These are phyloP conservation scores for Drosophila lowei DNA, from an alignment of 1,140 invertebrate species.

Conservation along the genomic window DNA sequence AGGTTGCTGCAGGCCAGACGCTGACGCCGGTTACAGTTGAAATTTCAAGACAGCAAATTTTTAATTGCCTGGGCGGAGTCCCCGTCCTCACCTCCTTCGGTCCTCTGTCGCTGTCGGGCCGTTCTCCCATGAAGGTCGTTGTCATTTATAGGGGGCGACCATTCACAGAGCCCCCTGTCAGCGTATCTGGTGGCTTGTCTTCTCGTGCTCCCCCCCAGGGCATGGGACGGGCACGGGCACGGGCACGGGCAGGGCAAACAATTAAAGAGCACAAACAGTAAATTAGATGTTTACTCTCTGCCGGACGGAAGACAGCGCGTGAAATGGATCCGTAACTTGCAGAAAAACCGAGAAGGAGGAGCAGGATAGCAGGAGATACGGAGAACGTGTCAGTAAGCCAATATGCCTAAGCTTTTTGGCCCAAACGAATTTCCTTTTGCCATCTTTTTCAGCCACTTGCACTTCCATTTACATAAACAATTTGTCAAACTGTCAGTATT, in stretches of 20 bases:
- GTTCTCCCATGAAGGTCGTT: slow-evolving; percentile 42
- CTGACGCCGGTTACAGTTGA: slow-evolving; percentile 46
- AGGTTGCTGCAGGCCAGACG: slow-evolving; percentile 39
- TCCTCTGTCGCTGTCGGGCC: not conserved
- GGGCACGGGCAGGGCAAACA: slow-evolving; percentile 40
- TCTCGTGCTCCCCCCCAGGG: slow-evolving; percentile 42
- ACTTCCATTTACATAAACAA: slow-evolving; percentile 76
- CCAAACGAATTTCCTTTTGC: slow-evolving; percentile 32
- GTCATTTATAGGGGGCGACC: slow-evolving; percentile 37
- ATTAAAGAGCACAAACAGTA: slow-evolving; percentile 63
- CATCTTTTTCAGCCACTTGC: slow-evolving; percentile 47
- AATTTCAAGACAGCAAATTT: slow-evolving; percentile 69
- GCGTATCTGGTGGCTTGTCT: slow-evolving; percentile 29
- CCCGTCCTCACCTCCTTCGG: not conserved
- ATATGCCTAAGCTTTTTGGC: slow-evolving; percentile 46
- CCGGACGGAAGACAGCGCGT: slow-evolving; percentile 1
- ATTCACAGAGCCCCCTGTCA: slow-evolving; percentile 8
- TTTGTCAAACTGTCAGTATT: slow-evolving; percentile 75
- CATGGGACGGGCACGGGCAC: not conserved
- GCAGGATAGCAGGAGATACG: not conserved
- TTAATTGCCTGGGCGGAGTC: slow-evolving; percentile 59
- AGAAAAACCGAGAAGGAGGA: not conserved
- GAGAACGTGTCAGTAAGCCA: slow-evolving; percentile 50
- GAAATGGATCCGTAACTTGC: slow-evolving; percentile 30
- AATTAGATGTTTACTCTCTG: slow-evolving; percentile 66